Evolutionary conservation across 92 coral and sea anemone genomes (phyloP).

Genomic region (Epizoanthus fatuus): DNA sequence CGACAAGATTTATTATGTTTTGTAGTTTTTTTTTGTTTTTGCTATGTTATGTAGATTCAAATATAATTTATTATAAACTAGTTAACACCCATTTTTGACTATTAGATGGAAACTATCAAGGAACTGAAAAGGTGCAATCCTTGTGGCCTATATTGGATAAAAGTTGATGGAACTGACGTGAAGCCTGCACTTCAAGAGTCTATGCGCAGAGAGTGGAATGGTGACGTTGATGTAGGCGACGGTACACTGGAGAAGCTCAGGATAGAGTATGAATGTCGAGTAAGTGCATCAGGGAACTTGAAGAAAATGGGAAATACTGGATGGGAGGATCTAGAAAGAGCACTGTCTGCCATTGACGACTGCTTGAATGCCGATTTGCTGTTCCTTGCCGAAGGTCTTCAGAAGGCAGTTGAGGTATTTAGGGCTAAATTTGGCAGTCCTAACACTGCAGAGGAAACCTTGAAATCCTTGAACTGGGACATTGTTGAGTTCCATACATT

Average conservation of each 20-base stretch:
- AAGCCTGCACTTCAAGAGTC: conserved; percentile 60
- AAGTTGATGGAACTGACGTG: conserved; percentile 57
- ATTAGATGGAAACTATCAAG: conserved; percentile 33
- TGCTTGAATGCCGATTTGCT: neutral
- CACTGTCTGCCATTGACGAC: neutral
- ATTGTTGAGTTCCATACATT: conserved; percentile 54
- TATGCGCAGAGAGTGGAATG: conserved; percentile 1
- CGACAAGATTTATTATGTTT: too few species aligned
- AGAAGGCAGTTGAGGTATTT: neutral
- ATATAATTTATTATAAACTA: too few species aligned
- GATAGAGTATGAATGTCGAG: neutral
- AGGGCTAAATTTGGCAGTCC: too few species aligned
- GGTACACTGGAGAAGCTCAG: conserved; percentile 2
- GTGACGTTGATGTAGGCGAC: neutral
- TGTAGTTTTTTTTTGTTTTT: too few species aligned
- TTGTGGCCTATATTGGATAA: conserved; percentile 42
- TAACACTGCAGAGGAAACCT: conserved; percentile 37
- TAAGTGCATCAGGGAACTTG: neutral
- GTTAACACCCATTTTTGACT: too few species aligned
- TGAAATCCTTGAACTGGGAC: conserved; percentile 55
- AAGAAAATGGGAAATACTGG: too few species aligned
- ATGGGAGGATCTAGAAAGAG: too few species aligned
- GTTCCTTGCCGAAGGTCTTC: conserved; percentile 21
- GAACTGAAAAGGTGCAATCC: conserved; percentile 14
- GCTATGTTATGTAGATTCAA: too few species aligned